Evolutionary conservation across 2,888 invertebrate species (phyloP).

Genomic region (Aproaerema taeniolella): DNA sequence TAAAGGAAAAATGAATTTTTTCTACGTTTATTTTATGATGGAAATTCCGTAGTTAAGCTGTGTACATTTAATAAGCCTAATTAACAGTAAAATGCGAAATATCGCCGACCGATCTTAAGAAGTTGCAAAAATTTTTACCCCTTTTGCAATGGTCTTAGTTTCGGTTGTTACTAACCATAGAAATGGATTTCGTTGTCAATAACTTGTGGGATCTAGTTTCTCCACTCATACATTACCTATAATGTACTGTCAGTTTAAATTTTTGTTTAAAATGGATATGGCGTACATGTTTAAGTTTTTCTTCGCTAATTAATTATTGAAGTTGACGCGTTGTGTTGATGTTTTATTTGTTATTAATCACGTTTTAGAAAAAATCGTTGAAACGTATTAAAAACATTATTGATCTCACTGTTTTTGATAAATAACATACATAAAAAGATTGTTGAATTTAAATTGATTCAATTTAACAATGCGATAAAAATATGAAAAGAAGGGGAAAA

Average conservation of each 20-base stretch:
- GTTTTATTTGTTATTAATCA: constrained; percentile 48
- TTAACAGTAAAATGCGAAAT: constrained; percentile 41
- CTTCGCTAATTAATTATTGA: constrained; percentile 54
- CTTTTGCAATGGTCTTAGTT: constrained; percentile 28
- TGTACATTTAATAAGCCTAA: constrained; percentile 68
- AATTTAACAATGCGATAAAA: constrained; percentile 8
- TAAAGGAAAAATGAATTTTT: constrained; percentile 55
- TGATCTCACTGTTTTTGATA: not conserved
- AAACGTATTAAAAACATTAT: not conserved
- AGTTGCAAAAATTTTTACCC: too few relatives aligned
- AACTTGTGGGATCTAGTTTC: constrained; percentile 26
- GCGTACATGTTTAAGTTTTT: constrained; percentile 44
- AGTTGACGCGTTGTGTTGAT: constrained; percentile 45
- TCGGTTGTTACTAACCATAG: constrained; percentile 62
- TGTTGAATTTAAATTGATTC: not conserved
- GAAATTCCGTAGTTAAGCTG: constrained; percentile 71
- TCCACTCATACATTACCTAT: constrained; percentile 32
- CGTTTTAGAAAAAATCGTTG: constrained; percentile 52
- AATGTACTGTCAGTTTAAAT: constrained; percentile 60
- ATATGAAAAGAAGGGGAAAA: not conserved
- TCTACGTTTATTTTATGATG: constrained; percentile 66
- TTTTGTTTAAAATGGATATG: constrained; percentile 50
- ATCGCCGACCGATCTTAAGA: constrained; percentile 17
- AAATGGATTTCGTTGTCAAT: constrained; percentile 57
- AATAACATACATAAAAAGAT: too few relatives aligned